These are phyloP conservation scores for Chymomyza costata DNA, from an alignment of 1,140 invertebrate species.

Conservation along the genomic window DNA sequence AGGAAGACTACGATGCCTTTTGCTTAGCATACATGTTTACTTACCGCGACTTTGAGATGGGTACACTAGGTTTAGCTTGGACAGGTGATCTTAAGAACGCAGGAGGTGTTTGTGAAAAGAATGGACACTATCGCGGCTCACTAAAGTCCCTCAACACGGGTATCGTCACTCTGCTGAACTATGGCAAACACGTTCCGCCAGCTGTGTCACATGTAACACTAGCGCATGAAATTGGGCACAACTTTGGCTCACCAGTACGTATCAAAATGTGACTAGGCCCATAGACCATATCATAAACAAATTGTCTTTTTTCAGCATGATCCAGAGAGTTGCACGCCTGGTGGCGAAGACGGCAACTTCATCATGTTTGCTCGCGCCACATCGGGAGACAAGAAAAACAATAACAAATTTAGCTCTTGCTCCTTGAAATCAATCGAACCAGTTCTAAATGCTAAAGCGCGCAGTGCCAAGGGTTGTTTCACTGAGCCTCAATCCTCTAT, in stretches of 20 bases:
- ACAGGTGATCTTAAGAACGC: constrained; percentile 96
- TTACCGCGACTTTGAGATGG: constrained; percentile 98
- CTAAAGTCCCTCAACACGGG: constrained; percentile 98
- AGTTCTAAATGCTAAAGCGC: constrained; percentile 93
- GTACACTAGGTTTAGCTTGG: constrained; percentile 98
- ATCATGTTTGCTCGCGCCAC: constrained; percentile 98
- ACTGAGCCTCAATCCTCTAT: constrained; percentile 92
- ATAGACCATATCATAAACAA: background rate
- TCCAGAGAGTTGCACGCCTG: constrained; percentile 92
- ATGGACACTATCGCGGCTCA: constrained; percentile 95
- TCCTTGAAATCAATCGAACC: constrained; percentile 96
- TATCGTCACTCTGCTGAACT: constrained; percentile 98
- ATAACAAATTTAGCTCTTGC: constrained; percentile 95
- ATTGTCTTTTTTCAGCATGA: constrained; percentile 86
- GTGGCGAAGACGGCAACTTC: constrained; percentile 96
- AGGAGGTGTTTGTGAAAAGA: constrained; percentile 95
- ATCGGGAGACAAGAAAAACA: constrained; percentile 96
- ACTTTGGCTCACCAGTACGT: constrained; percentile 96
- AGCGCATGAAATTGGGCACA: constrained; percentile 99
- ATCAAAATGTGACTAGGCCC: no score
- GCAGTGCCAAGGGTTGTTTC: constrained; percentile 93
- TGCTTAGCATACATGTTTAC: constrained; percentile 99
- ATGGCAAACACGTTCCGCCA: constrained; percentile 98
- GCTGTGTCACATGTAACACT: constrained; percentile 99
- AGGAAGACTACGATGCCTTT: constrained; percentile 98